phyloP scores from a whole-genome alignment of 2,888 invertebrate species.

The Nephrotoma guestfalica region DNA sequence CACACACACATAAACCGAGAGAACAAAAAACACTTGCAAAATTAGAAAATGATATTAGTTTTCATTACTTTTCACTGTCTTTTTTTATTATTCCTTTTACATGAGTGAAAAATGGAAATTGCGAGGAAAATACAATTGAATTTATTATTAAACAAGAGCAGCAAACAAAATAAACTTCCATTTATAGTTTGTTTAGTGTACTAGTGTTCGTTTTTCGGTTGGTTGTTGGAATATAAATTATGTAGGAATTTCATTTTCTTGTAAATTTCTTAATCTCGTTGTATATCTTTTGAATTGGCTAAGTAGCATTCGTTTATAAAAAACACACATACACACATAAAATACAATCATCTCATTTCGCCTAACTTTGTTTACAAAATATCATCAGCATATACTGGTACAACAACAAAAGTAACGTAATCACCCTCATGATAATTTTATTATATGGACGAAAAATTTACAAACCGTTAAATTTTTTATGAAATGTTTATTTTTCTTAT shows the following conservation, averaged over 20 bases:
- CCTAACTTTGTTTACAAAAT: not conserved
- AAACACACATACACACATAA: not conserved
- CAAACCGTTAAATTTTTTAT: not conserved
- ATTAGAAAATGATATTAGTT: not conserved
- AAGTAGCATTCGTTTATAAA: not conserved
- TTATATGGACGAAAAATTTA: not conserved
- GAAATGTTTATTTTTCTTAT: not conserved
- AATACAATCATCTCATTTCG: not conserved
- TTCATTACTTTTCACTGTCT: not conserved
- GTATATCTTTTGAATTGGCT: not conserved
- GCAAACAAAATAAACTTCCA: not conserved
- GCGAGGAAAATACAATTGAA: not conserved
- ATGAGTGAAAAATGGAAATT: not conserved
- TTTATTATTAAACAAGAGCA: not conserved
- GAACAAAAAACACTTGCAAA: not conserved
- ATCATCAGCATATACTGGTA: not conserved
- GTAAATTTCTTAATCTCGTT: not conserved
- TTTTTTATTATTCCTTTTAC: not conserved
- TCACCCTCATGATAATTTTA: not conserved
- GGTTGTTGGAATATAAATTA: not conserved
- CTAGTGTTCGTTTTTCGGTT: not conserved
- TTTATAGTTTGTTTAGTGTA: not conserved
- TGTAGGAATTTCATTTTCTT: not conserved
- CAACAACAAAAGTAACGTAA: not conserved
- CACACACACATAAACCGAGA: not conserved